Evolutionary conservation across 2,888 invertebrate species (phyloP).

Genomic region (Latrodectus elegans): DNA sequence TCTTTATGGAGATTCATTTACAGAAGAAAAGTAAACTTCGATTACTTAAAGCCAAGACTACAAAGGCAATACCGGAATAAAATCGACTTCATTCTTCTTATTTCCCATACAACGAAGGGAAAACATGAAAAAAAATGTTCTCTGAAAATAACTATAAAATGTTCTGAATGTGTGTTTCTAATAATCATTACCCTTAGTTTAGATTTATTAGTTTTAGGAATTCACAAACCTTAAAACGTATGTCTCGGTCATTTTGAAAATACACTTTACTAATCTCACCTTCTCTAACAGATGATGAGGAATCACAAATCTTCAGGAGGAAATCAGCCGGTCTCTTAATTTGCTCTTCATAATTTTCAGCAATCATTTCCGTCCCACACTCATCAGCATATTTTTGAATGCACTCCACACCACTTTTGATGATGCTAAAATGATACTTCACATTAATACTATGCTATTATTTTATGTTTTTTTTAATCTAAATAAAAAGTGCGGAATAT

Average conservation of each 20-base stretch:
- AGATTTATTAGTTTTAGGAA: neutral
- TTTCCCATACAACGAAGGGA: too few relatives aligned
- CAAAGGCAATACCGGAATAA: too few relatives aligned
- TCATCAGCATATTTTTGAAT: constrained; percentile 30
- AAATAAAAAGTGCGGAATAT: too few relatives aligned
- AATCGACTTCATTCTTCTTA: too few relatives aligned
- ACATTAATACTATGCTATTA: neutral
- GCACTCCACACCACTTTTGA: constrained; percentile 42
- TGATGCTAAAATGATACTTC: constrained; percentile 17
- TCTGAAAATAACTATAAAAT: too few relatives aligned
- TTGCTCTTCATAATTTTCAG: constrained; percentile 55
- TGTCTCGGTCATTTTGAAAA: too few relatives aligned
- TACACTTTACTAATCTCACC: constrained; percentile 7
- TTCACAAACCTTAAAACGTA: neutral
- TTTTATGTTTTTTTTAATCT: too few relatives aligned
- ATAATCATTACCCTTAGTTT: neutral
- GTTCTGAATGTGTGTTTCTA: neutral
- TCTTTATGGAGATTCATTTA: too few relatives aligned
- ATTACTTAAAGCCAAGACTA: too few relatives aligned
- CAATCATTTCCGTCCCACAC: constrained; percentile 62
- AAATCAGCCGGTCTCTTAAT: constrained; percentile 49
- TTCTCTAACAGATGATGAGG: constrained; percentile 30
- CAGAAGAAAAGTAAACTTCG: too few relatives aligned
- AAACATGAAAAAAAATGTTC: too few relatives aligned
- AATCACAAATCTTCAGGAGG: constrained; percentile 50